phyloP scores from a whole-genome alignment of 2,888 invertebrate species.

The Syrista parreyssii region DNA sequence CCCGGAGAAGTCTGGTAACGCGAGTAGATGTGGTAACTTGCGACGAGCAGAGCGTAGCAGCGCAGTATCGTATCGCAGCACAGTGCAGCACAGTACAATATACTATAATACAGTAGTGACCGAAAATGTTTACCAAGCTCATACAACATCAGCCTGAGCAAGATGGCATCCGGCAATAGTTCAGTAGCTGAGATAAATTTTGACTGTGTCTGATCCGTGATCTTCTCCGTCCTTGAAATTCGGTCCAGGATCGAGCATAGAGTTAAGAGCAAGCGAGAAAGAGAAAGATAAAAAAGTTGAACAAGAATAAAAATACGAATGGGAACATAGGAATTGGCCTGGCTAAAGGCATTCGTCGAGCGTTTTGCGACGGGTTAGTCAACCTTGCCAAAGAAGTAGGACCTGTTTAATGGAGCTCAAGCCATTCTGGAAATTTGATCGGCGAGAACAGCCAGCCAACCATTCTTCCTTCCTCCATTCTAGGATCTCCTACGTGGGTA shows the following conservation, averaged over 20 bases:
- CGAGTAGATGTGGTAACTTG: constrained; percentile 37
- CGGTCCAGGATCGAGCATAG: neutral
- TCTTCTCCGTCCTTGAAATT: neutral
- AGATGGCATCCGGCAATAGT: neutral
- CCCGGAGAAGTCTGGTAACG: constrained; percentile 41
- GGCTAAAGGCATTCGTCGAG: constrained; percentile 36
- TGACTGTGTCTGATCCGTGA: neutral
- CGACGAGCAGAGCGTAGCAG: neutral
- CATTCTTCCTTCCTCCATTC: constrained; percentile 34
- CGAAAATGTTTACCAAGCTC: neutral
- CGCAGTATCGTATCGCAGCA: neutral
- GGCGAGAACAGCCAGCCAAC: constrained; percentile 49
- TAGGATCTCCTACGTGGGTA: neutral
- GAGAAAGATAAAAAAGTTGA: neutral
- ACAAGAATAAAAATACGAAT: neutral
- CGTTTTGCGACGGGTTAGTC: constrained; percentile 47
- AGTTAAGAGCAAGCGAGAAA: constrained; percentile 18
- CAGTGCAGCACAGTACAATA: no score
- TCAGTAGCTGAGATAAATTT: neutral
- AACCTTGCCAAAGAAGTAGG: constrained; percentile 37
- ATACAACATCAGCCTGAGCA: neutral
- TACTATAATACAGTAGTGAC: neutral
- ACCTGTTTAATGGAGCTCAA: constrained; percentile 57
- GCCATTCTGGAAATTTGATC: constrained; percentile 59
- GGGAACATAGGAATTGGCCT: constrained; percentile 10